Evolutionary conservation across 1,140 invertebrate genomes (phyloP).

Genomic region (Sycophaga agraensis): DNA sequence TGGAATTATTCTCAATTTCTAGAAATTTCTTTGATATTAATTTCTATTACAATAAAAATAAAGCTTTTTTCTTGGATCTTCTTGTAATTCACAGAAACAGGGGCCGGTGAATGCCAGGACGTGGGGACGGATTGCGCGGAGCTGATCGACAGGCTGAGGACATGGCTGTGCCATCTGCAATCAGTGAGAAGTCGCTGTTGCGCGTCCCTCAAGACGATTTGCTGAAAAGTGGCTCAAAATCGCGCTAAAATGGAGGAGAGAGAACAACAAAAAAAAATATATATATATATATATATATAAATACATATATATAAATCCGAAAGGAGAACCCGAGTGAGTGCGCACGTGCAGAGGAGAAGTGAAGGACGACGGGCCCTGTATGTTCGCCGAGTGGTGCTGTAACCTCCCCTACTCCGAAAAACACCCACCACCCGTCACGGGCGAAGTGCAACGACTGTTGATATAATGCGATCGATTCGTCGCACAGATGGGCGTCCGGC

Average conservation of each 20-base stretch:
- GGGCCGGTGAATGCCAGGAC: conserved; percentile 54
- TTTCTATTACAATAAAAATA: neutral
- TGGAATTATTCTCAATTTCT: conserved; percentile 7
- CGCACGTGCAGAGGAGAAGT: neutral
- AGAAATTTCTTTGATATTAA: neutral
- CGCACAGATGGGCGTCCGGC: neutral
- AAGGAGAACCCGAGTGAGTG: neutral
- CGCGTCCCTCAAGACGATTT: conserved; percentile 54
- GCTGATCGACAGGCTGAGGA: conserved; percentile 57
- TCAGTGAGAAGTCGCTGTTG: conserved; percentile 56
- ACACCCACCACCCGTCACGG: conserved; percentile 15
- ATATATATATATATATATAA: neutral
- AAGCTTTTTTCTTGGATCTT: no score
- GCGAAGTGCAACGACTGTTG: conserved; percentile 15
- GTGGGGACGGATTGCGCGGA: conserved; percentile 55
- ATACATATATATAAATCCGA: neutral
- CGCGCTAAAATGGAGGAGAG: no score
- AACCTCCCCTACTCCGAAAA: no score
- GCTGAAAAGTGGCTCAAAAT: conserved; percentile 31
- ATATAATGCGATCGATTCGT: conserved; percentile 19
- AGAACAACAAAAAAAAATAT: no score
- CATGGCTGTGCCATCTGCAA: conserved; percentile 59
- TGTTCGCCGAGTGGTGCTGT: no score
- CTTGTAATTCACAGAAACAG: no score
- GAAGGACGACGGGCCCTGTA: no score